Evolutionary conservation across 2,797 vertebrate species (phyloP), one percentile per base, ranked within the genome.

Genomic region (Monodelphis domestica): DNA sequence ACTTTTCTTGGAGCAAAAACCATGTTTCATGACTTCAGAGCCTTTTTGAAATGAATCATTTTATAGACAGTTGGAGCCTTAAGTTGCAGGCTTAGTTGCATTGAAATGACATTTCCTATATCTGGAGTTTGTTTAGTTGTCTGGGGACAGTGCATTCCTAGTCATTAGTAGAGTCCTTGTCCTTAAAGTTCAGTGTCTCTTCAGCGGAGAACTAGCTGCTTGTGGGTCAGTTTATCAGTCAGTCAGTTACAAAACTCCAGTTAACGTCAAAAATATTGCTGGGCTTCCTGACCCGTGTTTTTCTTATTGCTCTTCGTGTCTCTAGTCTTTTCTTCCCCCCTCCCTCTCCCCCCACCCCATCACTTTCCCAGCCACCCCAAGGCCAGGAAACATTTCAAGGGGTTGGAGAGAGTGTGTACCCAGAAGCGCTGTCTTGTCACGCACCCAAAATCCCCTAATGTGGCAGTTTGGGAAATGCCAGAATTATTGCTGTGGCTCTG

Each of bases 381-480:
- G 91, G 99, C 99, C 98, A 98, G 99, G 98, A 99, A 99, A 98
- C 99, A 99, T 98, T 99, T 99, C 96, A 99, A 99, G 99, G 99
- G 99, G 99, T 98, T 99, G 98, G 99, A 99, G 98, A 98, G 99
- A 90, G 99, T 99, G 98, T 99, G 99, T 54, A 99, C 99, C 93
- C 99, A 99, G 96, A 99, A 99, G 97, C 99, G 99, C 98, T 99
- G 99, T 98, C 99, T 99, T 96, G 99, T 99, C 94, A 99, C 99
- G 99, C 99, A 99, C 93, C 98, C 97, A 98, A 55, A 98, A 55
- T 89, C 0, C 15, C 7, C 87, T 96, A 93, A 6, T 53, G 91
- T 0, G 78, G 94, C 51, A 95, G 88, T 89, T 94, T 63, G 88
- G 96, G 91, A 97, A 90, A 95, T 89, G 95, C 95, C 52, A 3